Percentiles rank a stretch among this genome's conserved stretches.
Conservation (phyloP, 2,113 vertebrate species). For the Ochotona curzoniae region DNA sequence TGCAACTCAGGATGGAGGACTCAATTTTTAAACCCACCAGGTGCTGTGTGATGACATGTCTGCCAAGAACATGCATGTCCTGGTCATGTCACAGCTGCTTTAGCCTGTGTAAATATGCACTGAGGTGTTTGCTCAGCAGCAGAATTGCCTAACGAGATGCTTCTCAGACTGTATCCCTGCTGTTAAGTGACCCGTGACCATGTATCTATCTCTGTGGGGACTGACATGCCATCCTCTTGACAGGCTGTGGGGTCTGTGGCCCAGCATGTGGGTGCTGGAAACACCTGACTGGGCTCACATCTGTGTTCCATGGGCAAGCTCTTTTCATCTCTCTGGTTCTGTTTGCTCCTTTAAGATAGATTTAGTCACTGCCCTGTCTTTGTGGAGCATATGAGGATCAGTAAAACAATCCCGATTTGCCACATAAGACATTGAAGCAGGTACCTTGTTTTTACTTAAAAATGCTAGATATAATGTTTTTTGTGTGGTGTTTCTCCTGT, state of each 20-base stretch:
- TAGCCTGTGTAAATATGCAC: too few relatives aligned
- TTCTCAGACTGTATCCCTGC: too few relatives aligned
- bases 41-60: too few relatives aligned
- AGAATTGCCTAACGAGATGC: too few relatives aligned
- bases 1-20: neutral
- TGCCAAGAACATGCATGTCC: too few relatives aligned
- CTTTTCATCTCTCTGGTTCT: neutral
- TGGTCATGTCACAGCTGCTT: too few relatives aligned
- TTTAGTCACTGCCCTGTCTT: neutral
- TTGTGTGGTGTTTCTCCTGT: constrained; percentile 17
- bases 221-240: rapidly evolving
- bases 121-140: too few relatives aligned
- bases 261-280: neutral
- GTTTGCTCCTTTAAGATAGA: neutral
- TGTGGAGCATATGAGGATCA: neutral
- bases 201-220: neutral
- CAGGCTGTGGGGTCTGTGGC: neutral
- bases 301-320: neutral
- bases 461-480: constrained; percentile 17
- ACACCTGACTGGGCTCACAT: neutral
- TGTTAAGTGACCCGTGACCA: too few relatives aligned
- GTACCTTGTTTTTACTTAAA: constrained; percentile 3
- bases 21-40: neutral
- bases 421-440: neutral
- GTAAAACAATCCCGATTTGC: neutral